Evolutionary conservation across 2,113 vertebrate species (phyloP).

Genomic region (Accipiter virgatus): DNA sequence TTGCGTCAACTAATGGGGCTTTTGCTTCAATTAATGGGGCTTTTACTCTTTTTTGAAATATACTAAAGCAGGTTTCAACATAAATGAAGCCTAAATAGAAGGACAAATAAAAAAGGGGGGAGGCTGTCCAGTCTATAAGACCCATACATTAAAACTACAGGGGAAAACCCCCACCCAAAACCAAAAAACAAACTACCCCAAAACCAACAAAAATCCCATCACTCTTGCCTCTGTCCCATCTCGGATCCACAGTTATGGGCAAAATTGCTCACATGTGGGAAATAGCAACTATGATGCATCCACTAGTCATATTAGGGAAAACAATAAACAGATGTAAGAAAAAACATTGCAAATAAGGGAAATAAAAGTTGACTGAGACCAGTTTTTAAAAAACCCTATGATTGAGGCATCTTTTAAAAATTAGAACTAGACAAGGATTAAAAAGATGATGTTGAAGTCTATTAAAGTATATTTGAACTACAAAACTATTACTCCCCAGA

Average conservation of each 20-base stretch:
- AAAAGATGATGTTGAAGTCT: not conserved
- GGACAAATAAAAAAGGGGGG: not conserved
- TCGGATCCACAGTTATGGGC: not conserved
- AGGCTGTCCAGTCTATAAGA: not conserved
- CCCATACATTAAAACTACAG: not conserved
- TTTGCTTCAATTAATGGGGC: not conserved
- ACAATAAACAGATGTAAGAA: not conserved
- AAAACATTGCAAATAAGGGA: not conserved
- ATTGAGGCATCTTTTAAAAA: not conserved
- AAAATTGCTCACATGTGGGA: not conserved
- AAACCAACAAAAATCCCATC: not conserved
- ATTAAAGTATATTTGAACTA: not conserved
- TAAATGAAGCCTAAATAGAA: not conserved
- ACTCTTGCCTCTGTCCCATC: not conserved
- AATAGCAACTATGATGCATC: not conserved
- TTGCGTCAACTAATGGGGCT: not conserved
- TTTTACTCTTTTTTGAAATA: not conserved
- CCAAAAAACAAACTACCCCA: fast-evolving
- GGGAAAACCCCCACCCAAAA: not conserved
- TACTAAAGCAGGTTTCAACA: not conserved
- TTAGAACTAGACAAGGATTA: not conserved
- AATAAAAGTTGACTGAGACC: not conserved
- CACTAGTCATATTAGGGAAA: not conserved
- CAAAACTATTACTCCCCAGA: not conserved
- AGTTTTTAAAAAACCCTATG: not conserved